Evolutionary conservation across 1,140 invertebrate genomes (phyloP), one percentile per base, ranked within the genome.

Genomic region (Bombus terrestris): DNA sequence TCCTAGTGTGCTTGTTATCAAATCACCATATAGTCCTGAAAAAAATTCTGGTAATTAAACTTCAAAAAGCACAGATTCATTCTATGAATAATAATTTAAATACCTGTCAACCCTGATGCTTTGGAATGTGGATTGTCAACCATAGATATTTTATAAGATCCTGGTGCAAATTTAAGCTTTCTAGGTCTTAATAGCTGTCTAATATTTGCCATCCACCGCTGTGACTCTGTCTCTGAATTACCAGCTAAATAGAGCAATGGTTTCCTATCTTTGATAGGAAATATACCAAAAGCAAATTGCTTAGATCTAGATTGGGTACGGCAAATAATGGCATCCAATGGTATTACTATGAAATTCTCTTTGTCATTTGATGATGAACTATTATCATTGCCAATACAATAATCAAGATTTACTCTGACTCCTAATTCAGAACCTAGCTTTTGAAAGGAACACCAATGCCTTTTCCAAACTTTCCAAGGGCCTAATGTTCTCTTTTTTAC

Each of bases 221-320:
- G 96, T 8, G 95, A 94, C 73, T 96, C 95, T 22, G 94, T 96
- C 89, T 96, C 96, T 0, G 95, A 96, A 41, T 86, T 93, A 6
- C 95, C 95, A 22, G 95, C 94, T 53, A 96, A 86, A 85, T 96
- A 96, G 5, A 96, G 80, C 3, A 96, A 84, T 0, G 96, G 95
- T 77, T 96, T 96, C 37, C 93, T 91, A n/a, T 95, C 94, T 78
- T 93, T 95, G 3, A 92, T 89, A 28, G 91, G 89, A 86, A 96
- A 96, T 71, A 96, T 94, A 28, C 96, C 96, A 86, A 96, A 96
- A 1, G 96, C 95, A 89, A 95, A 96, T 62, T 94, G 94, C 86
- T 96, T 96, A 0, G 96, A 94, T 86, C 94, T 94, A 6, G 96
- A 96, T 83, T 96, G 95, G n/a, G 96, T 95, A n/a, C 96, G 91